A percentile compares a stretch with the other conserved stretches of the same genome.
Evolutionary conservation across 2,797 vertebrate species (phyloP).

Genomic region (Perodicticus potto): DNA sequence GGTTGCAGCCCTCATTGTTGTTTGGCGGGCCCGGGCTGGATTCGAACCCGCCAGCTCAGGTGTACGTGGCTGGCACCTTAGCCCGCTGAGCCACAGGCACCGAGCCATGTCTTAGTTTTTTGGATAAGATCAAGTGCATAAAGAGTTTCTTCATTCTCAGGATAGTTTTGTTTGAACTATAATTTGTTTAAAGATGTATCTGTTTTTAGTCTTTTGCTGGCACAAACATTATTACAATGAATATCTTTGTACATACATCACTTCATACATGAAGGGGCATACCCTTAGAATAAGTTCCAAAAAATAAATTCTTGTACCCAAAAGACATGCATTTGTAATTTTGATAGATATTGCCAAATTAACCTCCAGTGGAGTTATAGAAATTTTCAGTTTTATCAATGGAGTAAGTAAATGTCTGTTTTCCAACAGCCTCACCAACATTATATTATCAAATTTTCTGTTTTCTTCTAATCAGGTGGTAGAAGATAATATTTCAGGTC

Average conservation of each 20-base stretch:
- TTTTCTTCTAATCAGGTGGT: background rate
- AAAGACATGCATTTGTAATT: background rate
- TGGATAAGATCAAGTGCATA: background rate
- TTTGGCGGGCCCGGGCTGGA: no score
- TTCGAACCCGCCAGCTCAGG: no score
- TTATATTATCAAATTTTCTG: background rate
- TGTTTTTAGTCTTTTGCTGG: slow-evolving; percentile 38
- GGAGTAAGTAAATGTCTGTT: background rate
- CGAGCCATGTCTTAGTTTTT: no score
- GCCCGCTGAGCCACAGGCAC: no score
- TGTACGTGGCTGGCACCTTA: no score
- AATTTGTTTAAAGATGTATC: slow-evolving; percentile 16
- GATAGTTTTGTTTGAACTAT: background rate
- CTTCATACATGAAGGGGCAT: background rate
- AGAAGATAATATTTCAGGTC: background rate
- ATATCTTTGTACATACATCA: background rate
- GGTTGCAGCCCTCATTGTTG: no score
- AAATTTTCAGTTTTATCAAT: background rate
- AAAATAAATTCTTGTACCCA: background rate
- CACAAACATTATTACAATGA: background rate
- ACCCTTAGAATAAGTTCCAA: background rate
- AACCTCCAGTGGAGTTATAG: background rate
- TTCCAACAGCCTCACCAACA: background rate
- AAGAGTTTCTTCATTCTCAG: background rate
- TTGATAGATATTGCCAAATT: background rate